Conservation (phyloP, 2,113 vertebrate species). For the Eolophus roseicapilla region DNA sequence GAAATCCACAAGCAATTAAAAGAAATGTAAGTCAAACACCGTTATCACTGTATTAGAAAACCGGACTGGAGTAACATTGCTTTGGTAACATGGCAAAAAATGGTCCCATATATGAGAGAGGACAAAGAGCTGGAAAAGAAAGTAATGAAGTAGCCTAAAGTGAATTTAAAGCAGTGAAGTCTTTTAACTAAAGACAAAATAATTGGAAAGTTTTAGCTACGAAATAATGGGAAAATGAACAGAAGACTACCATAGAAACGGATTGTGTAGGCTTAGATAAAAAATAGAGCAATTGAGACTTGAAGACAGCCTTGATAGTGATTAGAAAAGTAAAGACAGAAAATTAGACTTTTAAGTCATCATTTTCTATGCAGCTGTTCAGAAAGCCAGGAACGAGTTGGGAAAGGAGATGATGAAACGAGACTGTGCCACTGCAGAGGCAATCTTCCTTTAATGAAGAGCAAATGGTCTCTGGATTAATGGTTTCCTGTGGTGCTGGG, state of each 20-base stretch:
- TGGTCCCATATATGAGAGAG: slow-evolving; percentile 3
- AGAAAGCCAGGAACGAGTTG: background rate
- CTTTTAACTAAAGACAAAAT: slow-evolving; percentile 60
- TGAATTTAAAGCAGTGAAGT: slow-evolving; percentile 19
- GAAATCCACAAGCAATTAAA: background rate
- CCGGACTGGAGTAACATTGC: background rate
- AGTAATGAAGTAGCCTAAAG: slow-evolving; percentile 50
- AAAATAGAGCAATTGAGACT: slow-evolving; percentile 21
- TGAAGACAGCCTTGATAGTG: slow-evolving; percentile 1
- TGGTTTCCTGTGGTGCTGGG: background rate
- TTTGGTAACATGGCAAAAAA: background rate
- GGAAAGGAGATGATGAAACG: background rate
- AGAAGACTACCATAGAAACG: slow-evolving; percentile 21
- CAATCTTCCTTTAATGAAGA: background rate
- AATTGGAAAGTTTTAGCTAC: slow-evolving; percentile 54
- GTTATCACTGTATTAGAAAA: background rate
- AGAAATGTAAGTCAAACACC: background rate
- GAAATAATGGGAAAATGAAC: slow-evolving; percentile 53
- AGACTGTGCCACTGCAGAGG: background rate
- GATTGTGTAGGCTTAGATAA: slow-evolving; percentile 26
- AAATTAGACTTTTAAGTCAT: slow-evolving; percentile 18
- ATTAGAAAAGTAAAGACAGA: slow-evolving; percentile 37
- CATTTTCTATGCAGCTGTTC: background rate
- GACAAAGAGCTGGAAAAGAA: slow-evolving; percentile 1
- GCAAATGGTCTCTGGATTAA: background rate